Evolutionary conservation across 2,113 vertebrate genomes (phyloP), one percentile per base, ranked within the genome.

Genomic region (Bolborhynchus lineola): DNA sequence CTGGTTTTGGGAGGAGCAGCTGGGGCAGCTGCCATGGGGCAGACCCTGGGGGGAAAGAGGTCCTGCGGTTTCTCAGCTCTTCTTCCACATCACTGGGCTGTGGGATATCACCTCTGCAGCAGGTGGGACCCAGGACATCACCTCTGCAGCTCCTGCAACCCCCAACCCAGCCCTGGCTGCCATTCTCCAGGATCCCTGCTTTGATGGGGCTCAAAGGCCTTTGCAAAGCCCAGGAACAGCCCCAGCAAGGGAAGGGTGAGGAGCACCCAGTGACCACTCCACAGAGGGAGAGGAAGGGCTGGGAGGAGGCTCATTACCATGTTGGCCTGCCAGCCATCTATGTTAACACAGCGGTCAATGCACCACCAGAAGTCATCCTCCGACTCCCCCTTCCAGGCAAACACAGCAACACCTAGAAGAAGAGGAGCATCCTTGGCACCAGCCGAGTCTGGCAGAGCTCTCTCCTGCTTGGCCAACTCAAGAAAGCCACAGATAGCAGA

Each of bases 361-460:
- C 99, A 99, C 99, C 99, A 99, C 99, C 99, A 99, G 98, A 99
- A 99, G 97, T 99, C 99, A 72, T 99, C 99, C 97, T 99, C 99
- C 1, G 99, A 99, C 96, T 99, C 99, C 37, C 99, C 99, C 82
- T 99, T 99, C 99, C 99, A 99, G 46, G 99, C 99, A 96, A 99
- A 99, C 96, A 99, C 99, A 1, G 99, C 98, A 44, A 99, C 99
- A 91, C 99, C 99, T 99, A 90, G 10, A 74, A 88, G 97, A 88
- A 93, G 94, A 90, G 37, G 25, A 79, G 47, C 83, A 82, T 2
- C 95, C 88, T 70, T 85, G 93, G 85, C 50, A 64, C 3, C 15
- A 46, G 85, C 81, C 5, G 55, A 52, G 47, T 7, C 13, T 9
- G 82, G 80, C 91, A 82, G 67, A 79, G 44, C 79, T 57, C 69